Base-by-base conservation (phyloP, 2,797 vertebrate species). In the Synanceia verrucosa region DNA sequence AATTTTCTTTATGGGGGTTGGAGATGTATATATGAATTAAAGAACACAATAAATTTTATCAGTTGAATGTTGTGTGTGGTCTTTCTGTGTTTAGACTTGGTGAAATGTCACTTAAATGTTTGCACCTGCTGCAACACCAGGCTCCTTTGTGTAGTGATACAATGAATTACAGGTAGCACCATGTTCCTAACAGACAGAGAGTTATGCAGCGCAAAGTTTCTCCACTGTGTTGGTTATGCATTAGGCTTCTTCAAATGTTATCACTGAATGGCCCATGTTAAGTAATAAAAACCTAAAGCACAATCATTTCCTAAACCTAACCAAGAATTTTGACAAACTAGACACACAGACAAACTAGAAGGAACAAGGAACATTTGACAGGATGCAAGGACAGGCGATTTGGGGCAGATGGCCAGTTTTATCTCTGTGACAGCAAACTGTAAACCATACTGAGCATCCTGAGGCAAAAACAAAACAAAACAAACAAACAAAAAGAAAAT, bases 1-100 rank as follows among this genome's bases (percentile, higher is more conserved):
- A 90, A 93, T 94, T 97, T 96, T 96, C 94, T 96, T 98, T 97
- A 94, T 95, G 65, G 61, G 83, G 82, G 84, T n/a, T 91, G 89
- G 85, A 94, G 88, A 92, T 98, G 96, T 97, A 97, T 84, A 96
- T 95, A 91, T 65, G 56, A 96, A 94, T 94, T 94, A 97, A 93
- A 97, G 92, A 85, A 77, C 87, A 93, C 94, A 94, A 94, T 94
- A 95, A 91, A 90, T 92, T 95, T 93, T 91, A 96, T 95, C 92
- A 95, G 90, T 94, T 94, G 93, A 93, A 94, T 83, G 90, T 93
- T 91, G 67, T 83, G 78, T 90, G 72, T 72, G 31, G 89, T 86
- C 36, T 90, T 88, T 65, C 33, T 16, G 13, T 36, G 39, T 59
- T 16, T 46, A n/a, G n/a, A n/a, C 0, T 37, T 63, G 4, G 37